Evolutionary conservation across 2,113 vertebrate genomes (phyloP).

Genomic region (Sturnus vulgaris): DNA sequence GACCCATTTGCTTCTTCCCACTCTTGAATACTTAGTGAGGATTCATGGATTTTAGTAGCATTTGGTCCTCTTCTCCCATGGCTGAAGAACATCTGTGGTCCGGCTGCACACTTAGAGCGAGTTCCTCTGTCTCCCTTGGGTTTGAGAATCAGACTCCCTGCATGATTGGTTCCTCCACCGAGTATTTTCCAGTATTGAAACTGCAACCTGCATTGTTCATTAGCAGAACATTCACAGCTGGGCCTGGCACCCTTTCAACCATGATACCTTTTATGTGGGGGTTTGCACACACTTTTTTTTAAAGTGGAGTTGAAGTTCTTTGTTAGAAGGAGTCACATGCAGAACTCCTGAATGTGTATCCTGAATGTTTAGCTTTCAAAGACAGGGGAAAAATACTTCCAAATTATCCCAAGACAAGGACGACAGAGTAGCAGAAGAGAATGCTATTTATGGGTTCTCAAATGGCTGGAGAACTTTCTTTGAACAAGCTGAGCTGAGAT

Average conservation of each 20-base stretch:
- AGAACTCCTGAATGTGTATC: background rate
- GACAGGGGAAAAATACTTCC: background rate
- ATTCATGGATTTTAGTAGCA: background rate
- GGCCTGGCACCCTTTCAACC: background rate
- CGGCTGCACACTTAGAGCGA: rapidly evolving
- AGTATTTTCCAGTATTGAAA: background rate
- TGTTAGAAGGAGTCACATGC: background rate
- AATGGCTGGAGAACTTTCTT: background rate
- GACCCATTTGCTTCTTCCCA: rapidly evolving
- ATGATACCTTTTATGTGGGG: rapidly evolving
- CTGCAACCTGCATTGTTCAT: background rate
- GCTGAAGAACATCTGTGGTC: background rate
- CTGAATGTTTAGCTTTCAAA: background rate
- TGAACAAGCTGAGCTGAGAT: background rate
- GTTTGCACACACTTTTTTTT: background rate
- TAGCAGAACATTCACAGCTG: background rate
- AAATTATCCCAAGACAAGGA: background rate
- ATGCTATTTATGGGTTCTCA: background rate
- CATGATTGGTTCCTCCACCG: background rate
- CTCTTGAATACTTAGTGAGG: background rate
- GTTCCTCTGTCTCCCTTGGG: background rate
- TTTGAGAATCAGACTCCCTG: background rate
- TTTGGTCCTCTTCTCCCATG: background rate
- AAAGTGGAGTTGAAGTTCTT: background rate
- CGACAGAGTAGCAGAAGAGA: background rate